These are phyloP conservation scores for Petrocephalus zakoni DNA, from an alignment of 2,113 vertebrate genomes.

Conservation along the genomic window DNA sequence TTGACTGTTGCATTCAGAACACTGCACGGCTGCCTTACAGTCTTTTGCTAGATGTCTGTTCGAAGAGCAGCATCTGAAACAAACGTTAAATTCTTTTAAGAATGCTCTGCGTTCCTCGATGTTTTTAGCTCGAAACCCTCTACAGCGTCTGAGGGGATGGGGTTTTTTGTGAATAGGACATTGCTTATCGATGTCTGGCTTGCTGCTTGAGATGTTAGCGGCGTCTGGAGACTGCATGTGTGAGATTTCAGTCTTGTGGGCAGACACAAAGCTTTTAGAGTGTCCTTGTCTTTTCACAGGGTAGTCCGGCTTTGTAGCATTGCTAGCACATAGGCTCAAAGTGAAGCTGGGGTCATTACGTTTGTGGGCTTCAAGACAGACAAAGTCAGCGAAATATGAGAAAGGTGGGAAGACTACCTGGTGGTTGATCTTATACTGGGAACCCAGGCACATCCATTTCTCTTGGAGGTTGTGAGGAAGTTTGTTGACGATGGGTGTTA, in stretches of 20 bases:
- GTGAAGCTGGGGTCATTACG: background rate
- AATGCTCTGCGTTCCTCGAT: background rate
- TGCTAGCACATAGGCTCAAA: no score
- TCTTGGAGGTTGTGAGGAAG: background rate
- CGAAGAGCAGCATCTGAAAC: no score
- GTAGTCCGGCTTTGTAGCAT: no score
- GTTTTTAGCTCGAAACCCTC: background rate
- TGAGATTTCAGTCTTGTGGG: background rate
- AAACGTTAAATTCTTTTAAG: background rate
- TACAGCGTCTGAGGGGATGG: background rate
- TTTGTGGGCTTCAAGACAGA: no score
- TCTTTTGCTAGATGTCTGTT: no score
- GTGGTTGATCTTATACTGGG: no score
- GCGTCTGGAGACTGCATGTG: no score
- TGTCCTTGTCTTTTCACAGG: no score
- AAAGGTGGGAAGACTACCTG: background rate
- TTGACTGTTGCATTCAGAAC: no score
- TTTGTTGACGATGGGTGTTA: background rate
- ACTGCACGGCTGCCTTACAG: no score
- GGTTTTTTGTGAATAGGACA: background rate
- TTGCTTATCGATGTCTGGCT: background rate
- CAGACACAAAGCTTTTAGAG: background rate
- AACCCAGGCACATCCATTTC: background rate
- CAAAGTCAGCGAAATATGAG: background rate
- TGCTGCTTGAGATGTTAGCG: background rate